Percentiles rank a stretch among this genome's conserved stretches.
Evolutionary conservation across 2,888 invertebrate genomes (phyloP).

Genomic region (Pilophorus perplexus): DNA sequence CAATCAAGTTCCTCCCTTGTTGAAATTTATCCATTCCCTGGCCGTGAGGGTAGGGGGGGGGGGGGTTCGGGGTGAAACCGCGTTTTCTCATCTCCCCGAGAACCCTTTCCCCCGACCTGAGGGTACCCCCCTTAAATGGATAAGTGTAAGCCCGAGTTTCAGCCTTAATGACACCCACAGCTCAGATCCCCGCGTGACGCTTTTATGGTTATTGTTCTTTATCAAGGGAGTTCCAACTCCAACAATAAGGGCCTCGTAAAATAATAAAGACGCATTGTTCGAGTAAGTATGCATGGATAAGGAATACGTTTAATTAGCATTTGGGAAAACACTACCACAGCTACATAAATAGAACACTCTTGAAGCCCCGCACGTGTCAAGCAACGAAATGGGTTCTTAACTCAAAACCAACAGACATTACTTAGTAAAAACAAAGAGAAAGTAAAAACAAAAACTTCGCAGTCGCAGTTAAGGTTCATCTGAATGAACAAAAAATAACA

Average conservation of each 20-base stretch:
- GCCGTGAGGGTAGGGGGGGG: no score
- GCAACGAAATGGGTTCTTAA: no score
- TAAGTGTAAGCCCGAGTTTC: neutral
- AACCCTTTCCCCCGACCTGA: constrained; percentile 1
- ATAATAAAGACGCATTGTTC: constrained; percentile 12
- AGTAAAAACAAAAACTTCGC: no score
- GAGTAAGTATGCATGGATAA: constrained; percentile 10
- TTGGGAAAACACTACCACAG: no score
- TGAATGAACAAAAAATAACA: no score
- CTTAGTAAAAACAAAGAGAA: no score
- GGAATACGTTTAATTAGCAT: constrained; percentile 13
- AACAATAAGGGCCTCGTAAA: constrained; percentile 10
- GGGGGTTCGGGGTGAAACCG: neutral
- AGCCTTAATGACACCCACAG: constrained; percentile 10
- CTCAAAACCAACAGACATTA: no score
- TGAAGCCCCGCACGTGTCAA: no score
- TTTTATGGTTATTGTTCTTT: constrained; percentile 14
- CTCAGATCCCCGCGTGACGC: constrained; percentile 8
- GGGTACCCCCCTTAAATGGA: constrained; percentile 7
- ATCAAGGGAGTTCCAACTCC: neutral
- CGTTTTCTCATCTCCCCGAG: neutral
- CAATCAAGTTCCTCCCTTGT: neutral
- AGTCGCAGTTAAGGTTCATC: no score
- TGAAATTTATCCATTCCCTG: neutral
- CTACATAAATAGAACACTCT: no score